Base-by-base conservation (phyloP, 2,797 vertebrate species). In the Danio tinwini region DNA sequence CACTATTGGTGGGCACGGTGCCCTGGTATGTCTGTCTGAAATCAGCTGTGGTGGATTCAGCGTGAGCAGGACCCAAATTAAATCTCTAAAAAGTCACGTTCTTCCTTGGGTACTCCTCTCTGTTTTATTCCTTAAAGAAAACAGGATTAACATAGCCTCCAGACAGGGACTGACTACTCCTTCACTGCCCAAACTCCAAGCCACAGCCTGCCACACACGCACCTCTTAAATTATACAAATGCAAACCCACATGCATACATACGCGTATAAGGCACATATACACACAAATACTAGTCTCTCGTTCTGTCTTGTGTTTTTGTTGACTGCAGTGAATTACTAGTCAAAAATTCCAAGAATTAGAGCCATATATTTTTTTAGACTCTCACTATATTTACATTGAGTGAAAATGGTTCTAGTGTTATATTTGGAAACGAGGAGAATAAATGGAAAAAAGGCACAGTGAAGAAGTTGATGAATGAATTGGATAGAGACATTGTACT, bases 21-120 rank as follows among this genome's bases (percentile, higher is more conserved):
- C 71, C 44, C 29, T 67, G 49, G 70, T 61, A 40, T 53, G 52
- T 76, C 52, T 58, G 45, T 61, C 17, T 71, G 44, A 67, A 64
- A 63, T 58, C 74, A 53, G 71, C 42, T 81, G 61, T 82, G 88
- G 85, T 85, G 85, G 61, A 56, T 87, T 88, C 87, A 76, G 85
- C 90, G 86, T 87, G 89, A 89, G 78, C 85, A 59, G 49, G 77
- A 58, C 49, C 56, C 79, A 84, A 84, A 89, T 81, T 52, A 65
- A 78, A 69, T 29, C 50, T 58, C 19, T 47, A 19, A 53, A n/a
- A 55, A 67, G 42, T 39, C 52, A 58, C n/a, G n/a, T 59, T 71
- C 56, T 71, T 53, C 16, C 21, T 77, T 5, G 19, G 47, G 8
- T 64, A 62, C 12, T 19, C 53, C 17, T 39, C 49, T 65, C 68